Evolutionary conservation across 1,140 invertebrate species (phyloP).

Genomic region (Diabrotica virgifera): DNA sequence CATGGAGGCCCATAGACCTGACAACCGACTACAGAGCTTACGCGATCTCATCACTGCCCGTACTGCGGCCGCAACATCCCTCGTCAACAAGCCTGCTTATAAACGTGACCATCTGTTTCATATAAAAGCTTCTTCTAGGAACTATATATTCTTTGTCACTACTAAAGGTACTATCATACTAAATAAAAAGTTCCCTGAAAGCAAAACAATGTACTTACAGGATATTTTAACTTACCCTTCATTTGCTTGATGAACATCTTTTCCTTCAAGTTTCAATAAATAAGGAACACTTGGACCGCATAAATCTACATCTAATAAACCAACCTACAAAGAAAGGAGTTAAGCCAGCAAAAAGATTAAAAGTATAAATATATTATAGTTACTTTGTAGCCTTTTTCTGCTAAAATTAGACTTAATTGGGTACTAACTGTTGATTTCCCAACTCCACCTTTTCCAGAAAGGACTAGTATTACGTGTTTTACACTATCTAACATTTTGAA

Average conservation of each 20-base stretch:
- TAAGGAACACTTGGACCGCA: constrained; percentile 84
- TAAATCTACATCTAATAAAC: constrained; percentile 88
- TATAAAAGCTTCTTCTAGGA: too few relatives aligned
- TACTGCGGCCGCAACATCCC: too few relatives aligned
- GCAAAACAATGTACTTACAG: too few relatives aligned
- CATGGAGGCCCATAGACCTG: too few relatives aligned
- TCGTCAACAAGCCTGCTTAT: too few relatives aligned
- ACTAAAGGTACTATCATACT: too few relatives aligned
- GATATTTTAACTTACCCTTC: constrained; percentile 36
- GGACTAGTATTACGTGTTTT: constrained; percentile 84
- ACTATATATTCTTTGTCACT: too few relatives aligned
- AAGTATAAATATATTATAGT: constrained; percentile 33
- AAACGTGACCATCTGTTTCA: too few relatives aligned
- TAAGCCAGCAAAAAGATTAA: neutral
- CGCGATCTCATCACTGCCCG: too few relatives aligned
- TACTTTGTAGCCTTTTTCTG: constrained; percentile 80
- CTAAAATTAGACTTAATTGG: constrained; percentile 78
- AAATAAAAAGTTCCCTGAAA: too few relatives aligned
- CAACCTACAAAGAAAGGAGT: constrained; percentile 60
- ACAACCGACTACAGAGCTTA: too few relatives aligned
- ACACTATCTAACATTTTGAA: constrained; percentile 63
- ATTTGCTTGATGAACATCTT: constrained; percentile 80
- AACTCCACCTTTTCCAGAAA: constrained; percentile 97
- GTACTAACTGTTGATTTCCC: constrained; percentile 95
- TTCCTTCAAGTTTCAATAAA: constrained; percentile 65